Percentiles rank a stretch among this genome's conserved stretches.
Conservation (phyloP, 2,113 vertebrate genomes). For the Ifrita kowaldi region DNA sequence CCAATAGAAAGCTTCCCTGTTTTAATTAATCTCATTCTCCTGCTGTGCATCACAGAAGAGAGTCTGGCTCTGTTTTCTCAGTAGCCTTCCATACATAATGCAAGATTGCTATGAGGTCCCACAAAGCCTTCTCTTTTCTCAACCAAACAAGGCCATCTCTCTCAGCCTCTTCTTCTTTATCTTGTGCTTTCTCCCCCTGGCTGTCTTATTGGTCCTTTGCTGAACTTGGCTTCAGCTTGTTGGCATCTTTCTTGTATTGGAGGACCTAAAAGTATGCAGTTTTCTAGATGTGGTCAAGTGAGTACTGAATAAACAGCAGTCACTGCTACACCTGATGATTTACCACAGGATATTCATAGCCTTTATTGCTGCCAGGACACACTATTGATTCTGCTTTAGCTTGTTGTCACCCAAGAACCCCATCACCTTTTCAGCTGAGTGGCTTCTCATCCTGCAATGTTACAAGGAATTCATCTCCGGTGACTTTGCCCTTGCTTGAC, state of each 20-base stretch:
- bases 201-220: not conserved
- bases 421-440: not conserved
- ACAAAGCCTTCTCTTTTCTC: not conserved
- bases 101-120: not conserved
- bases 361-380: not conserved
- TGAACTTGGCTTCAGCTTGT: not conserved
- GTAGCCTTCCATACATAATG: not conserved
- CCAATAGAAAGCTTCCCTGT: not conserved
- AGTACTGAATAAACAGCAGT: not conserved
- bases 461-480: not conserved
- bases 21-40: not conserved
- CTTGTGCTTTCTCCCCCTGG: not conserved
- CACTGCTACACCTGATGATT: rapidly evolving
- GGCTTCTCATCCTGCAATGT: not conserved
- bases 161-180: not conserved
- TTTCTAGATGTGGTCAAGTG: not conserved
- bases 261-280: not conserved
- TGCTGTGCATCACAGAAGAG: not conserved
- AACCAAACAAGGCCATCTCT: not conserved
- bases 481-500: not conserved
- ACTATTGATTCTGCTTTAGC: not conserved
- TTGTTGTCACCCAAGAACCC: not conserved
- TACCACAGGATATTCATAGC: not conserved
- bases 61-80: not conserved
- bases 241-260: not conserved